Evolutionary conservation across 1,140 invertebrate species (phyloP).

Genomic region (Aphis gossypii): DNA sequence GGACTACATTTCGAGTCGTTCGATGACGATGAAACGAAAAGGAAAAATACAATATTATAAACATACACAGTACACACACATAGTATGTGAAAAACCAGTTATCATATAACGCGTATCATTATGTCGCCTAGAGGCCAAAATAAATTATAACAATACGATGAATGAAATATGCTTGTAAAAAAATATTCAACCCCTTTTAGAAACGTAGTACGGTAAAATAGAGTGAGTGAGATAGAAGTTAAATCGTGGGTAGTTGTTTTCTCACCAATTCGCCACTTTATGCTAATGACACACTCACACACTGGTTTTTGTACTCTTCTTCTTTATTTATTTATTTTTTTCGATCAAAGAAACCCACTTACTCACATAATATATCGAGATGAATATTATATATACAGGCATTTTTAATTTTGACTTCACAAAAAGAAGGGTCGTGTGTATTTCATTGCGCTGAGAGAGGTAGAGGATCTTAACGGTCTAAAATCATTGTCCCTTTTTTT

Average conservation of each 20-base stretch:
- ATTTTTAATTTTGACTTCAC: conserved; percentile 51
- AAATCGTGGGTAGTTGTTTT: conserved; percentile 46
- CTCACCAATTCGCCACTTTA: conserved; percentile 48
- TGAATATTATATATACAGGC: neutral
- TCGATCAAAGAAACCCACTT: conserved; percentile 34
- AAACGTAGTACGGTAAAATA: neutral
- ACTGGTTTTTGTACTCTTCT: conserved; percentile 41
- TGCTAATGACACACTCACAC: conserved; percentile 43
- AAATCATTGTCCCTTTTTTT: conserved; percentile 25
- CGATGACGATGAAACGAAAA: neutral
- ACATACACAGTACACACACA: neutral
- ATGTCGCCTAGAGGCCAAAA: conserved; percentile 48
- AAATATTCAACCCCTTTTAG: conserved; percentile 50
- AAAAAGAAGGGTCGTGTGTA: conserved; percentile 17
- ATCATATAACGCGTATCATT: conserved; percentile 45
- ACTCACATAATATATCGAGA: conserved; percentile 17
- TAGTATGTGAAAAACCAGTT: conserved; percentile 27
- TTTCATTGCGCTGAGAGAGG: neutral
- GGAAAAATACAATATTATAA: conserved; percentile 19
- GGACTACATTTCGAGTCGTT: conserved; percentile 36
- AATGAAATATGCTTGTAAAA: conserved; percentile 9
- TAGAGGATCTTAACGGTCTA: conserved; percentile 42
- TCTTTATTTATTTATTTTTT: conserved; percentile 38
- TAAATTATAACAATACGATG: conserved; percentile 58
- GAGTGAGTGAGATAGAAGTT: neutral